Conservation (phyloP, 2,888 invertebrate species). For the Pristionchus arcanus region DNA sequence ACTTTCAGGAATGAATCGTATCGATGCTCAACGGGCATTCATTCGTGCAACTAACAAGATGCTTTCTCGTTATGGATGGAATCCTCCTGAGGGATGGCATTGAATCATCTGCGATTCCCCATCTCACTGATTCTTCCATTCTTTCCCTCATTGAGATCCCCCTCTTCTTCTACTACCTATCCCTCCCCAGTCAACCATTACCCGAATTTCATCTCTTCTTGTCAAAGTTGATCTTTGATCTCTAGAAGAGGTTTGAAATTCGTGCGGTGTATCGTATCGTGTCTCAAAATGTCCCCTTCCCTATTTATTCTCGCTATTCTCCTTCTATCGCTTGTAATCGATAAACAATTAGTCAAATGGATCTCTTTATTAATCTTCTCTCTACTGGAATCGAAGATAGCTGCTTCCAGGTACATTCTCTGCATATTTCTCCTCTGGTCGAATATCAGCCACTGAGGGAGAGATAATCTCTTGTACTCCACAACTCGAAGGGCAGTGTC, state of each 20-base stretch:
- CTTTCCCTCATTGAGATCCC: background rate
- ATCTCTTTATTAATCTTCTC: constrained; percentile 13
- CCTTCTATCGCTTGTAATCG: constrained; percentile 10
- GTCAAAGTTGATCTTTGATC: constrained; percentile 7
- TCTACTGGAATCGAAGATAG: constrained; percentile 54
- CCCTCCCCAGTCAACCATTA: background rate
- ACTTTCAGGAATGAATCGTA: constrained; percentile 61
- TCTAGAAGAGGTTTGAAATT: background rate
- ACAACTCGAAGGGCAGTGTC: constrained; percentile 77
- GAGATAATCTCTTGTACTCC: constrained; percentile 78
- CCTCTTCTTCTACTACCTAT: background rate
- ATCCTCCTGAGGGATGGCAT: constrained; percentile 70
- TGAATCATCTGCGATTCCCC: background rate
- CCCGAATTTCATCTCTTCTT: constrained; percentile 35
- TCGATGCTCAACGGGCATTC: constrained; percentile 69
- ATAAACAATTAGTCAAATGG: background rate
- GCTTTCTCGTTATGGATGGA: constrained; percentile 73
- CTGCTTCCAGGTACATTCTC: constrained; percentile 52
- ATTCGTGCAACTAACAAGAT: constrained; percentile 69
- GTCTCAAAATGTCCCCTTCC: constrained; percentile 26
- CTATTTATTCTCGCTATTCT: background rate
- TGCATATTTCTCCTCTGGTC: constrained; percentile 49
- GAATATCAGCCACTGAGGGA: constrained; percentile 72
- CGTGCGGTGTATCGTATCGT: constrained; percentile 7
- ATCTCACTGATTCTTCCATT: background rate